Evolutionary conservation across 2,797 vertebrate species (phyloP).

Genomic region (Pangasius mekongensis): DNA sequence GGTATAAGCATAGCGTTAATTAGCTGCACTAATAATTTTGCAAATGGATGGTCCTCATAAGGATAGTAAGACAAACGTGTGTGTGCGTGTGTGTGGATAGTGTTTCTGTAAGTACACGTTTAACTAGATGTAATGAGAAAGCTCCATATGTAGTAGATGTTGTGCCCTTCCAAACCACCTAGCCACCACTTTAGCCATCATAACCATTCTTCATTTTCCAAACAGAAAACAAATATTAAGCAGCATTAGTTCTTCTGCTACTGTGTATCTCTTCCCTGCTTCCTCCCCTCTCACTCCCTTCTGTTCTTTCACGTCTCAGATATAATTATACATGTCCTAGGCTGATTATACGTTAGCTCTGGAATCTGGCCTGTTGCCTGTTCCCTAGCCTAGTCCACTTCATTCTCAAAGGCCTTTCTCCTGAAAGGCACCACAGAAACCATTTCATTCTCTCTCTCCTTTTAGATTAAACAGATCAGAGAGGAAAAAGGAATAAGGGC

Average conservation of each 20-base stretch:
- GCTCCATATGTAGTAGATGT: not conserved
- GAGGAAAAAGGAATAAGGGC: slow-evolving; percentile 17
- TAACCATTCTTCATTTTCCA: slow-evolving; percentile 74
- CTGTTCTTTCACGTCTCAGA: slow-evolving; percentile 77
- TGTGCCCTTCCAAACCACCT: slow-evolving; percentile 13
- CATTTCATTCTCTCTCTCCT: slow-evolving; percentile 54
- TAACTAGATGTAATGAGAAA: not conserved
- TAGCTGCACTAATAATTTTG: not conserved
- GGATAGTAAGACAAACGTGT: not conserved
- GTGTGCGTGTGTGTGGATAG: slow-evolving; percentile 8
- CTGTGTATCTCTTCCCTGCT: slow-evolving; percentile 62
- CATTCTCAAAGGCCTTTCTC: slow-evolving; percentile 76
- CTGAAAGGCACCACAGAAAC: slow-evolving; percentile 75
- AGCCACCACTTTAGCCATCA: slow-evolving; percentile 27
- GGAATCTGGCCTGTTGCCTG: slow-evolving; percentile 88
- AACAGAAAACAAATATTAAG: slow-evolving; percentile 77
- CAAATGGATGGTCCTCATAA: not conserved
- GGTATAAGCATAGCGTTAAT: not conserved
- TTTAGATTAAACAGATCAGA: slow-evolving; percentile 44
- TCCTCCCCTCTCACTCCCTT: slow-evolving; percentile 69
- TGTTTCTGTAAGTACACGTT: slow-evolving; percentile 1
- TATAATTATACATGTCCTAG: slow-evolving; percentile 85
- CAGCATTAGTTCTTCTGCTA: slow-evolving; percentile 64
- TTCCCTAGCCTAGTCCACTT: slow-evolving; percentile 75
- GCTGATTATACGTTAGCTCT: slow-evolving; percentile 90